Evolutionary conservation across 2,113 vertebrate genomes (phyloP).

Genomic region (Rhinogobius similis): DNA sequence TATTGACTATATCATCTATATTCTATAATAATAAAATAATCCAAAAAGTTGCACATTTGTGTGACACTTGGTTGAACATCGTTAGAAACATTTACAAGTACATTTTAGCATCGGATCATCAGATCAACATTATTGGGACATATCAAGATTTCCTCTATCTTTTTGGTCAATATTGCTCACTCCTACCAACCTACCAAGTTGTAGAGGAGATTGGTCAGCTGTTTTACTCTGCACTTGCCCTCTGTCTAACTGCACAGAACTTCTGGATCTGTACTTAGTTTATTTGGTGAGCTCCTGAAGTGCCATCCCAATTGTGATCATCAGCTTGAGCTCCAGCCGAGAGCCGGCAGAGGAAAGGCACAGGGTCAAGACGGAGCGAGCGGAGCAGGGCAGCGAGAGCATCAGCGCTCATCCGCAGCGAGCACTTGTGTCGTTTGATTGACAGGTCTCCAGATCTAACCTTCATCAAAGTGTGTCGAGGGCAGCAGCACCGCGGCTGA

Average conservation of each 20-base stretch:
- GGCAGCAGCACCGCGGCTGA: conserved; percentile 52
- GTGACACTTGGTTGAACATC: too few relatives aligned
- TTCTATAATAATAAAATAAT: neutral
- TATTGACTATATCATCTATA: neutral
- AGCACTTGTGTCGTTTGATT: conserved; percentile 73
- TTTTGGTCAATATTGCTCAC: too few relatives aligned
- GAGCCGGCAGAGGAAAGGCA: conserved; percentile 37
- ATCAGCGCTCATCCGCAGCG: conserved; percentile 59
- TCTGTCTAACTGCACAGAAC: conserved; percentile 11
- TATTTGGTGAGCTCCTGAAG: conserved; percentile 41
- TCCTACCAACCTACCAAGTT: neutral
- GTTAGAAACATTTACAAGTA: neutral
- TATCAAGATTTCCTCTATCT: too few relatives aligned
- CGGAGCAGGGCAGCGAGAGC: conserved; percentile 34
- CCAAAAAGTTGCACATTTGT: neutral
- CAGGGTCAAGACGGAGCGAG: conserved; percentile 45
- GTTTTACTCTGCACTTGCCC: neutral
- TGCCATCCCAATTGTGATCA: conserved; percentile 59
- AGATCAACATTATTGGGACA: neutral
- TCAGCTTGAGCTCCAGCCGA: conserved; percentile 37
- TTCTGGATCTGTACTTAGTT: conserved; percentile 18
- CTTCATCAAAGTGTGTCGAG: conserved; percentile 71
- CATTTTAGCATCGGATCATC: neutral
- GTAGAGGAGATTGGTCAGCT: neutral
- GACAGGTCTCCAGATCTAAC: conserved; percentile 70